Conservation (phyloP, 2,113 vertebrate genomes). For the Thalassoma bifasciatum region DNA sequence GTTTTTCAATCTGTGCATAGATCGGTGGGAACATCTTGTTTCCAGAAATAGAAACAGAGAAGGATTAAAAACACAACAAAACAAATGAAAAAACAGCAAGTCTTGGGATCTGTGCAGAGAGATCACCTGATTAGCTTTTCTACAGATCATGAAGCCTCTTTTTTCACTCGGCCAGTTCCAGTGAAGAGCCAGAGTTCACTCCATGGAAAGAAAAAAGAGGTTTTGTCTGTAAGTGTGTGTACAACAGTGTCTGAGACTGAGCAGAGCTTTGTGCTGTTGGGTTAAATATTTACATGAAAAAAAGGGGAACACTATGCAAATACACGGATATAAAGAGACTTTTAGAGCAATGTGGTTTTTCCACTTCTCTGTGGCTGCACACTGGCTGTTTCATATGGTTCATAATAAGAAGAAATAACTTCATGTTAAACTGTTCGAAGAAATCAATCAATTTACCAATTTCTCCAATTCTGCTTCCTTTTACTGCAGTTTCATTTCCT, state of each 20-base stretch:
- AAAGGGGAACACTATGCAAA: constrained; percentile 17
- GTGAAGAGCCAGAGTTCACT: neutral
- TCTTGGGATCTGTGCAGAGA: no score
- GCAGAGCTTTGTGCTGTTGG: constrained; percentile 34
- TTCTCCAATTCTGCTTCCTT: no score
- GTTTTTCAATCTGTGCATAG: neutral
- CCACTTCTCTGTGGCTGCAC: neutral
- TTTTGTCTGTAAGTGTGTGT: neutral
- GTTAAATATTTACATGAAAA: constrained; percentile 64
- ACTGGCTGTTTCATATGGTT: no score
- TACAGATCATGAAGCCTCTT: neutral
- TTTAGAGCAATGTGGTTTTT: neutral
- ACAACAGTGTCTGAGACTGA: neutral
- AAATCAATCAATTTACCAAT: no score
- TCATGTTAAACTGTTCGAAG: no score
- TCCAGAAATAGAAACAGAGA: neutral
- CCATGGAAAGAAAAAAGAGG: neutral
- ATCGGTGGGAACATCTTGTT: neutral
- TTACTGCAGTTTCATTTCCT: no score
- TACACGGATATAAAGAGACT: neutral
- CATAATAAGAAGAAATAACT: no score
- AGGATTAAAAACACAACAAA: neutral
- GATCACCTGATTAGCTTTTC: no score
- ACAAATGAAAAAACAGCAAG: no score
- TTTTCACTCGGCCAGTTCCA: neutral